phyloP scores from a whole-genome alignment of 2,888 invertebrate species.

The Hymenopus coronatus region DNA sequence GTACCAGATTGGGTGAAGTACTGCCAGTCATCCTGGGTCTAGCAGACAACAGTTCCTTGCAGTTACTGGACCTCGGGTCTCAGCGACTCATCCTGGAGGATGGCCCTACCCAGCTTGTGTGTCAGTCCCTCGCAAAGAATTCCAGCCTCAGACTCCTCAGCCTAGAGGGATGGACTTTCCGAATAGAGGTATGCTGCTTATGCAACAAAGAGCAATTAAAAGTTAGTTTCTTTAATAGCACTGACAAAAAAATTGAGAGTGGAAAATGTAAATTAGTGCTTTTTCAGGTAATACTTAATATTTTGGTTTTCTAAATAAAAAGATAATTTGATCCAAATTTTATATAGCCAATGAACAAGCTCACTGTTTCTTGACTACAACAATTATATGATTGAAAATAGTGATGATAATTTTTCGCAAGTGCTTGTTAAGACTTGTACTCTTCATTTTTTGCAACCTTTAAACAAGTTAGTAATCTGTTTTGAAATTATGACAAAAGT shows the following conservation, averaged over 20 bases:
- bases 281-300: too few species aligned
- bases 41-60: constrained; percentile 53
- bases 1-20: constrained; percentile 54
- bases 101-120: constrained; percentile 49
- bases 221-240: neutral
- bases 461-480: too few species aligned
- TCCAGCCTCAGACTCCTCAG: constrained; percentile 51
- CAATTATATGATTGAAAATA: too few species aligned
- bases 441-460: too few species aligned
- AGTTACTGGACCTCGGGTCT: constrained; percentile 55
- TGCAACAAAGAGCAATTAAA: too few species aligned
- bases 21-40: constrained; percentile 54
- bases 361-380: too few species aligned
- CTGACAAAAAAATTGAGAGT: too few species aligned
- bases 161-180: constrained; percentile 57
- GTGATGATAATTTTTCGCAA: too few species aligned
- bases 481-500: too few species aligned
- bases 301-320: neutral
- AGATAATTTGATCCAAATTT: neutral
- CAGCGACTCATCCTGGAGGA: constrained; percentile 54
- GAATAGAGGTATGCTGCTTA: constrained; percentile 50
- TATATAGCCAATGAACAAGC: too few species aligned
- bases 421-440: too few species aligned
- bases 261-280: too few species aligned
- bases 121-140: constrained; percentile 50